Evolutionary conservation across 2,797 vertebrate species (phyloP).

Genomic region (Varecia variegata): DNA sequence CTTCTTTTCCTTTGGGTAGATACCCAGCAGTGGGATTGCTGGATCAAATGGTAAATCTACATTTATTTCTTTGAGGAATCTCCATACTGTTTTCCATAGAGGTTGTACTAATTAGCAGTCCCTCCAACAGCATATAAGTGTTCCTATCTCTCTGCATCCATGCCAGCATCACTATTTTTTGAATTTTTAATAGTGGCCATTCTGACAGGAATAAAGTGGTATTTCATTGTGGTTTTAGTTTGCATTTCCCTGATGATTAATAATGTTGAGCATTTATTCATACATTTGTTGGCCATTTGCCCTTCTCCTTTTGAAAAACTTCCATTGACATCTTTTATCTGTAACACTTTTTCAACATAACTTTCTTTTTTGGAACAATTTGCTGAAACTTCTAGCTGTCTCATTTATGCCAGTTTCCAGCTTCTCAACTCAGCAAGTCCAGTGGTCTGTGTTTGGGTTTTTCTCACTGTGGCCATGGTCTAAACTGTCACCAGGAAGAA

Average conservation of each 20-base stretch:
- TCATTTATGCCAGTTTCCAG: not conserved
- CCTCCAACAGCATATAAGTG: not conserved
- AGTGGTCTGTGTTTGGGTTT: not conserved
- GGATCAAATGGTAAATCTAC: not conserved
- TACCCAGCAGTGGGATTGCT: not conserved
- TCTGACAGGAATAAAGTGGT: too few species aligned
- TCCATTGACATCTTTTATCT: not conserved
- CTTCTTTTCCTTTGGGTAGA: not conserved
- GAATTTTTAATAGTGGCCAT: too few species aligned
- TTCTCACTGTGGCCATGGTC: rapidly evolving
- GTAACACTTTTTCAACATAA: not conserved
- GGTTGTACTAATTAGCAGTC: not conserved
- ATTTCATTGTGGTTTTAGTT: too few species aligned
- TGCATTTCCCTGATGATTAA: too few species aligned
- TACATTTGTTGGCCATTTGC: too few species aligned
- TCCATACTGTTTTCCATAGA: not conserved
- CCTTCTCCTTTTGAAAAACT: too few species aligned
- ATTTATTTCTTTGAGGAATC: not conserved
- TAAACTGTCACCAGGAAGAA: not conserved
- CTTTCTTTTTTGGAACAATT: not conserved
- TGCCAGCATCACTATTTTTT: not conserved
- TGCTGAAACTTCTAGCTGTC: not conserved
- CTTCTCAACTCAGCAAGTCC: not conserved
- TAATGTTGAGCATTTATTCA: too few species aligned
- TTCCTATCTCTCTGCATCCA: not conserved